Evolutionary conservation across 92 coral and sea anemone species (phyloP), one percentile per base, ranked within the genome.

Genomic region (Nematostella vectensis): DNA sequence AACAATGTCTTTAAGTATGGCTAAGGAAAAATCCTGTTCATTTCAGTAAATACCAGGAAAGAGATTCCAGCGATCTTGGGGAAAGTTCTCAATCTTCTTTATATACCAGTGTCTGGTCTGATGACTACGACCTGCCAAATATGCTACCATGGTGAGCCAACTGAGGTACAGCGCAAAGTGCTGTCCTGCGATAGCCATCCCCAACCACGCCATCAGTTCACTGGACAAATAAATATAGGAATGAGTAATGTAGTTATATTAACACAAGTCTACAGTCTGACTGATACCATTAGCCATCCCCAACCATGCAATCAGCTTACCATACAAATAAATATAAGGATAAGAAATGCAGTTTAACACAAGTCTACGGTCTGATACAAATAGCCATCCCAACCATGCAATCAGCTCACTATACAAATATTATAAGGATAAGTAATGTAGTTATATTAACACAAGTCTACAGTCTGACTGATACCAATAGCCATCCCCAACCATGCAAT

Each of bases 151-250:
- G 1, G 62, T 26, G 25, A 85, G 47, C 94, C 94, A 85, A 9
- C 80, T 61, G 0, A 85, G 73, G 52, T 85, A 71, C 16, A 74
- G 3, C 2, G 74, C 53, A 39, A 82, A 57, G 63, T 85, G 94
- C 40, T 75, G 87, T n/a, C 83, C 67, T 37, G 73, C 66, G 12
- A 85, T 47, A 2, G 94, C 68, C 64, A 80, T 72, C 37, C 94
- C 94, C 61, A 72, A 73, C 94, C 94, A 85, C 12, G 83, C 88
- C 36, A 85, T 66, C 66, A 85, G 26, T 66, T 85, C 94, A 33
- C 94, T 85, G 57, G 44, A 75, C 56, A 3, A 25, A 18, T 15
- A 61, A 11, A 36, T n/a, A n/a, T n/a, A n/a, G n/a, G n/a, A n/a
- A n/a, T n/a, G n/a, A n/a, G n/a, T n/a, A n/a, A n/a, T n/a, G n/a